phyloP scores from a whole-genome alignment of 2,113 vertebrate genomes.

The Oostethus manadensis region DNA sequence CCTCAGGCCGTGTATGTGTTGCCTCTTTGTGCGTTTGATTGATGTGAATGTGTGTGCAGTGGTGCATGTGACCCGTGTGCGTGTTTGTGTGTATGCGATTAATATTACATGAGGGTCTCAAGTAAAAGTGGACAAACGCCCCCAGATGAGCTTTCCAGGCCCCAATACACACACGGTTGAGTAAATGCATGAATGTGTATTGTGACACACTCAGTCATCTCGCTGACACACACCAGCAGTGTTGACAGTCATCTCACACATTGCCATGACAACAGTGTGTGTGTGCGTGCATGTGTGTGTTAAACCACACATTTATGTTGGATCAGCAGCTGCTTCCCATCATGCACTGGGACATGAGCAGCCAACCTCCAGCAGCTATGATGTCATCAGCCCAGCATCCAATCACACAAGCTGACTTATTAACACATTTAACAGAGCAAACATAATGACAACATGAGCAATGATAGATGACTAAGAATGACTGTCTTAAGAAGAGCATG shows the following conservation, averaged over 20 bases:
- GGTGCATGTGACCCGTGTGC: constrained; percentile 9
- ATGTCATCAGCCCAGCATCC: too few species aligned
- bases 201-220: constrained; percentile 17
- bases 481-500: too few species aligned
- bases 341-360: too few species aligned
- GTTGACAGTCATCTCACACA: constrained; percentile 17
- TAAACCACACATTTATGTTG: too few species aligned
- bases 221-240: background rate
- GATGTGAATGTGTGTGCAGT: constrained; percentile 35
- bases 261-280: constrained; percentile 21
- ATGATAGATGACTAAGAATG: too few species aligned
- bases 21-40: constrained; percentile 40
- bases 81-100: constrained; percentile 24
- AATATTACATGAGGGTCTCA: constrained; percentile 51
- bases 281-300: constrained; percentile 7
- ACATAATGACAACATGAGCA: too few species aligned
- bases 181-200: constrained; percentile 19
- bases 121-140: constrained; percentile 44
- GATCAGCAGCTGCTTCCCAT: too few species aligned
- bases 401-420: too few species aligned
- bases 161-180: constrained; percentile 3
- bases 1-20: constrained; percentile 8
- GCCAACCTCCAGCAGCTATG: too few species aligned
- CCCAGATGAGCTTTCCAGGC: constrained; percentile 34
- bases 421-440: too few species aligned